Evolutionary conservation across 2,113 vertebrate species (phyloP).

Genomic region (Paradoxurus hermaphroditus): DNA sequence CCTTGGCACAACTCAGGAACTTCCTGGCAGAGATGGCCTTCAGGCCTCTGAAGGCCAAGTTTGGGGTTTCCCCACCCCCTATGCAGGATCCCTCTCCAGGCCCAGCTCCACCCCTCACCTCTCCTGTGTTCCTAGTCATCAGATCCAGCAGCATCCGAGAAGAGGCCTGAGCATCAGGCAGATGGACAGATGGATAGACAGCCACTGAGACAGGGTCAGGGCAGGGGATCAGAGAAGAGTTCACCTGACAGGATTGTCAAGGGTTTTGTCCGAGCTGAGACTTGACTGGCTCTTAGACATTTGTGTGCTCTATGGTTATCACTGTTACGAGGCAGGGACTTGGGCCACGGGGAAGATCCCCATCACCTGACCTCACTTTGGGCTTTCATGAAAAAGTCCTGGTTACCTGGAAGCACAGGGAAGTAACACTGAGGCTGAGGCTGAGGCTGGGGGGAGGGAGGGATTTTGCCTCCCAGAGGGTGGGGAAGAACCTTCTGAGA

Average conservation of each 20-base stretch:
- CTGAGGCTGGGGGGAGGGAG: neutral
- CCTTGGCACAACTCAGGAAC: neutral
- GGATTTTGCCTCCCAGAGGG: neutral
- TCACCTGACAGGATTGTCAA: neutral
- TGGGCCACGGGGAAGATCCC: neutral
- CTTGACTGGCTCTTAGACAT: neutral
- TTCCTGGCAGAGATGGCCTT: neutral
- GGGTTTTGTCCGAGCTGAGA: neutral
- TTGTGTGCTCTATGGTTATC: rapidly evolving
- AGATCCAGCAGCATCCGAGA: neutral
- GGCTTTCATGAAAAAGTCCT: neutral
- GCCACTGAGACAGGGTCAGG: neutral
- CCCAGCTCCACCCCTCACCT: neutral
- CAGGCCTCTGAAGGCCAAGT: neutral
- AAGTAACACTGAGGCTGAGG: neutral
- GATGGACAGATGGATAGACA: neutral
- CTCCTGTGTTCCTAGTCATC: neutral
- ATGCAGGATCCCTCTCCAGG: neutral
- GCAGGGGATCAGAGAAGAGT: neutral
- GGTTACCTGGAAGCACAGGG: neutral
- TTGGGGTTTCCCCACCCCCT: neutral
- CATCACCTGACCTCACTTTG: neutral
- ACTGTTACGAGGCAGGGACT: neutral
- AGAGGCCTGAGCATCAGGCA: neutral
- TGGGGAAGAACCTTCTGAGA: neutral